Conservation (phyloP, 1,140 invertebrate species). For the Dryas iulia region DNA sequence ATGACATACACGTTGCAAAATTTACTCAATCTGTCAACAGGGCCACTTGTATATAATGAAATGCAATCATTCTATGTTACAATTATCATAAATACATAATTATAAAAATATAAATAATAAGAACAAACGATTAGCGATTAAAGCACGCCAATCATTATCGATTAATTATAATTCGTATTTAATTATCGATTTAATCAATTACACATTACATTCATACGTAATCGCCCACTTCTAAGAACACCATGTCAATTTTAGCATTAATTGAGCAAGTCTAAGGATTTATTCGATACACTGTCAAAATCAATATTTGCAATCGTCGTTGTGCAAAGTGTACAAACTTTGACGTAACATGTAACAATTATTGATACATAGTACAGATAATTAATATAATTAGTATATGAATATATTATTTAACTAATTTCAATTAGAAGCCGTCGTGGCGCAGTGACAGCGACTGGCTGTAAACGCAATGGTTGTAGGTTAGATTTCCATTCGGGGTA, state of each 20-base stretch:
- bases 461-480: too few species aligned
- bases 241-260: not conserved
- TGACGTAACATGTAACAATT: constrained; percentile 4
- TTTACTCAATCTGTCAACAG: too few species aligned
- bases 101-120: not conserved
- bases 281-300: constrained; percentile 19
- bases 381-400: not conserved
- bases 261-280: constrained; percentile 16
- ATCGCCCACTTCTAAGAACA: not conserved
- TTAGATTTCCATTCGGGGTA: too few species aligned
- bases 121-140: not conserved
- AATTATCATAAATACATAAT: not conserved
- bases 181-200: constrained; percentile 1
- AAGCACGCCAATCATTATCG: not conserved
- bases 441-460: too few species aligned
- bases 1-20: too few species aligned
- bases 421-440: too few species aligned
- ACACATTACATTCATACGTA: not conserved
- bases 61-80: not conserved
- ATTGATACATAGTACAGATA: not conserved
- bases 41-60: too few species aligned
- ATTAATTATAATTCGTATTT: constrained; percentile 2
- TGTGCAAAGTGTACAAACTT: constrained; percentile 7
- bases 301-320: constrained; percentile 20
- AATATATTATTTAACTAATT: not conserved